Evolutionary conservation across 2,888 invertebrate genomes (phyloP), one percentile per base, ranked within the genome.

Genomic region (Heterodera filipjevi): DNA sequence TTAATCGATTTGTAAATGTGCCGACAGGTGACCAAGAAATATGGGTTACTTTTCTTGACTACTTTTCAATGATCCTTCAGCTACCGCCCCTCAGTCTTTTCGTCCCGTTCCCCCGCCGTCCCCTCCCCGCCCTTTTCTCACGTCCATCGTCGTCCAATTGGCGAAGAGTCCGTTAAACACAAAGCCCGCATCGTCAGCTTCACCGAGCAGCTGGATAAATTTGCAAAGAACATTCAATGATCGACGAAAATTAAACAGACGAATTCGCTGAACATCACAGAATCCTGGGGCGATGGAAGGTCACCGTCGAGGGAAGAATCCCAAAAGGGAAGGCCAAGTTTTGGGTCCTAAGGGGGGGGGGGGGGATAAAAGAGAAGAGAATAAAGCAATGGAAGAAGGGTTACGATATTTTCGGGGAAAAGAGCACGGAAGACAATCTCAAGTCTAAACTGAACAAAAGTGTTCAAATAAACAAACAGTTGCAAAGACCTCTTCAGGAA

Each of bases 111-210:
- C 59, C 59, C 59, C n/a, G n/a, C 59, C 16, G n/a, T n/a, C n/a
- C n/a, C n/a, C n/a, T n/a, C 27, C 59, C 59, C 44, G 22, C 27
- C 8, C 39, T 14, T 64, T 30, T 46, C 78, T 72, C 64, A 85
- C 86, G 82, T 88, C 87, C 83, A 87, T 86, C 12, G 87, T 87
- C 19, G 87, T 84, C 77, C 90, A 90, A 80, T 89, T 86, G 66
- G 86, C 86, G 79, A 89, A 90, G 3, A 90, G 89, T 0, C 90
- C 90, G 33, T 84, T 86, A 12, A 81, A 82, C 8, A 90, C 90
- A 16, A 84, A 84, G 0, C 90, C 90, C 19, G 86, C 83, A 2
- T 86, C 84, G 44, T 87, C 86, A 0, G 85, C 76, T 33, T 82
- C 79, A 14, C 90, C 90, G 66, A 90, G 75, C 79, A 90, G 89